Percentiles rank a stretch among this genome's conserved stretches.
Evolutionary conservation across 1,140 invertebrate genomes (phyloP).

Genomic region (Cyclargus thomasi): DNA sequence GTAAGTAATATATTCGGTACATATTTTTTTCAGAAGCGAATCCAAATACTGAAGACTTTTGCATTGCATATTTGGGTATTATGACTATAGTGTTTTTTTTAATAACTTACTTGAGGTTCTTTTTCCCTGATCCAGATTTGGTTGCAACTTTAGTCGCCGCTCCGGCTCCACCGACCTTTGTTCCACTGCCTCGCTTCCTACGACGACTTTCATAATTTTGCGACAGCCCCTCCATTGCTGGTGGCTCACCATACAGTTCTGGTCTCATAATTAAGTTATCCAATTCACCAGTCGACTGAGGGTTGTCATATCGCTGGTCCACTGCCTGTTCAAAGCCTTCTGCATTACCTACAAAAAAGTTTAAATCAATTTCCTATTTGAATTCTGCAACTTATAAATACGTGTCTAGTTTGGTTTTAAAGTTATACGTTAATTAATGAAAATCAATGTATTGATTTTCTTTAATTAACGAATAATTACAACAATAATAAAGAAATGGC

Average conservation of each 20-base stretch:
- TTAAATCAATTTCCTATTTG: neutral
- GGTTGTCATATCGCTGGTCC: slow-evolving; percentile 55
- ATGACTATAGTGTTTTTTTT: no score
- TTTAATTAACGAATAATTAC: no score
- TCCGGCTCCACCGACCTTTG: slow-evolving; percentile 62
- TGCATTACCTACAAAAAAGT: slow-evolving; percentile 48
- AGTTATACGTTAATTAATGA: no score
- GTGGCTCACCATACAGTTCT: slow-evolving; percentile 69
- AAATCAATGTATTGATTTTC: no score
- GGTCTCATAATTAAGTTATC: slow-evolving; percentile 71
- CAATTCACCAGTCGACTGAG: slow-evolving; percentile 56
- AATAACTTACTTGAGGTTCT: slow-evolving; percentile 59
- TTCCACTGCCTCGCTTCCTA: slow-evolving; percentile 61
- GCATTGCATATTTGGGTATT: no score
- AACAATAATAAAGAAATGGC: no score
- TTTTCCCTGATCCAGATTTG: slow-evolving; percentile 63
- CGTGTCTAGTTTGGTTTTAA: no score
- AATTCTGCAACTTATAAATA: no score
- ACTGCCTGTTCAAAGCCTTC: slow-evolving; percentile 62
- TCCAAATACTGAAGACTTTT: no score
- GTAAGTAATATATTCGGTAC: no score
- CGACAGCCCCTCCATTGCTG: slow-evolving; percentile 61
- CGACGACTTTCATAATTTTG: slow-evolving; percentile 52
- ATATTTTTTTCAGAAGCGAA: no score
- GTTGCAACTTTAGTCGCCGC: slow-evolving; percentile 67